These are phyloP conservation scores for Tetragnatha montana DNA, from an alignment of 2,888 invertebrate species.

Conservation along the genomic window DNA sequence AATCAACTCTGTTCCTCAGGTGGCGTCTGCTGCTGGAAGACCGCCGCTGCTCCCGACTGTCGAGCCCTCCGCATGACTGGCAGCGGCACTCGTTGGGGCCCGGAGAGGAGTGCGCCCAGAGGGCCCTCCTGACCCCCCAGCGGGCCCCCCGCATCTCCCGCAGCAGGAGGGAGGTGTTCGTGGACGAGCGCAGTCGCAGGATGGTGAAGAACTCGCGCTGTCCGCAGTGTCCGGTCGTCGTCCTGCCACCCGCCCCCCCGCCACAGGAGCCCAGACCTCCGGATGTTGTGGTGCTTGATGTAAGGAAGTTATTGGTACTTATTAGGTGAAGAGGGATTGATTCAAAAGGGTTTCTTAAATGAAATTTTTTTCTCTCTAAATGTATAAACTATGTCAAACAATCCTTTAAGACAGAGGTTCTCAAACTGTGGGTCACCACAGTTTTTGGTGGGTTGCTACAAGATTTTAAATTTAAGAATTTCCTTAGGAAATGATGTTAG, in stretches of 20 bases:
- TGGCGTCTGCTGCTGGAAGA: slow-evolving; percentile 54
- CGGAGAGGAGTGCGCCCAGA: slow-evolving; percentile 11
- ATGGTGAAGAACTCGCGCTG: slow-evolving; percentile 31
- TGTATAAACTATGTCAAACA: not conserved
- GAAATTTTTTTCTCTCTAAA: not conserved
- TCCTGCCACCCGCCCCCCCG: not conserved
- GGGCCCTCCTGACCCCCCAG: slow-evolving; percentile 14
- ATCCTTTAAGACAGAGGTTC: no score
- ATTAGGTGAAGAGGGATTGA: no score
- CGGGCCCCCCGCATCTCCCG: slow-evolving; percentile 31
- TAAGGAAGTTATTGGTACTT: no score
- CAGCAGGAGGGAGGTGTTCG: slow-evolving; percentile 32
- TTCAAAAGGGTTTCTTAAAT: no score
- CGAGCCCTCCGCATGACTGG: slow-evolving; percentile 24
- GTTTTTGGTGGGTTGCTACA: no score
- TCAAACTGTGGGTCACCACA: no score
- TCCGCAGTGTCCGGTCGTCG: not conserved
- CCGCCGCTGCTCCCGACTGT: slow-evolving; percentile 43
- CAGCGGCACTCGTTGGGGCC: slow-evolving; percentile 13
- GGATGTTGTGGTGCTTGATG: slow-evolving; percentile 53
- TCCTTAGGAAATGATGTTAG: no score
- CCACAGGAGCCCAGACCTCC: not conserved
- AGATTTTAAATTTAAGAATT: no score
- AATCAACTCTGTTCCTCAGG: slow-evolving; percentile 11
- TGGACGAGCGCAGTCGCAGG: slow-evolving; percentile 51